These are phyloP conservation scores for Bradypodion ventrale DNA, from an alignment of 2,797 vertebrate genomes.

Conservation along the genomic window DNA sequence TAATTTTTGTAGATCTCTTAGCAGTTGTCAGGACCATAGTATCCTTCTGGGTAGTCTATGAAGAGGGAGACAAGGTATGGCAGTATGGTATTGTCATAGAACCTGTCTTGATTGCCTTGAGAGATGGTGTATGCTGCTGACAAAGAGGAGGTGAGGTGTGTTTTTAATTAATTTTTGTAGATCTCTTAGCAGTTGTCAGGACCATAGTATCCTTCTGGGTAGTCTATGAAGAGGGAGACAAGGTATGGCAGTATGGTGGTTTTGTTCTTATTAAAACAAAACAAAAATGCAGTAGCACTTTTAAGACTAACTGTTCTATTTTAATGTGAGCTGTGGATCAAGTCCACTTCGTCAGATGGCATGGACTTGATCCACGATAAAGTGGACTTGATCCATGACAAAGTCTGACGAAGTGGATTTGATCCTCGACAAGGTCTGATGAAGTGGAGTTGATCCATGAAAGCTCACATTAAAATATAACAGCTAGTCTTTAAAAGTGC, in stretches of 20 bases:
- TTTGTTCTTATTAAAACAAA: not conserved
- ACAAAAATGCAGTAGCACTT: too few species aligned
- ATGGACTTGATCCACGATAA: too few species aligned
- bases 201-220: not conserved
- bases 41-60: not conserved
- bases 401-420: too few species aligned
- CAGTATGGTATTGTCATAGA: not conserved
- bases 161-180: not conserved
- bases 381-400: too few species aligned
- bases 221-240: not conserved
- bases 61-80: not conserved
- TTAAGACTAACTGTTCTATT: too few species aligned
- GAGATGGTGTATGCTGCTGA: not conserved
- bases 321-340: too few species aligned
- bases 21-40: not conserved
- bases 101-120: not conserved
- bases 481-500: too few species aligned
- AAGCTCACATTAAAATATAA: too few species aligned
- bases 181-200: not conserved
- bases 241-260: not conserved
- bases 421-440: too few species aligned
- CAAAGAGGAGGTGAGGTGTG: not conserved
- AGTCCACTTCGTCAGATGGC: too few species aligned
- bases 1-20: not conserved
- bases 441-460: too few species aligned